Base-by-base conservation (phyloP, 2,797 vertebrate species). In the Sparus aurata region DNA sequence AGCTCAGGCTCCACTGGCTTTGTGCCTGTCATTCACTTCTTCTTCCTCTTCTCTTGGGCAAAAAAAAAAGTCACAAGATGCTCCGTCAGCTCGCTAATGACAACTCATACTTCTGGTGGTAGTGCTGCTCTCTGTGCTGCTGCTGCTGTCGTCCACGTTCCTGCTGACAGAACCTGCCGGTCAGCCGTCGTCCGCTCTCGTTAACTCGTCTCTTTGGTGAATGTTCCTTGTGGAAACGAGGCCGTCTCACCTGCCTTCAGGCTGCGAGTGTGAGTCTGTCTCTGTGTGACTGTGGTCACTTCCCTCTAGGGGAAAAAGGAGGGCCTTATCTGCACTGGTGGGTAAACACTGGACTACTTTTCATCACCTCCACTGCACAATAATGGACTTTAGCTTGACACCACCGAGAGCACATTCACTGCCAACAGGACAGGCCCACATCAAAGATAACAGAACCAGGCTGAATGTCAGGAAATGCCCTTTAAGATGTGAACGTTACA, bases 311-410 rank as follows among this genome's bases (percentile, higher is more conserved):
- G 91, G 79, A 91, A 92, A 90, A 80, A 72, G 90, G 88, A 89
- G 86, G 85, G 85, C 91, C 93, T 93, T 95, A 95, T 94, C 94
- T 83, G 5, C 68, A 72, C 78, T 66, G 83, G 81, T 80, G 87
- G 89, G 88, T 88, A 94, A 95, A 94, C 93, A 95, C 59, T 10
- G 63, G 25, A 18, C 67, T 77, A 82, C 89, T 84, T 94, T 91
- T 93, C 89, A 91, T 87, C 92, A 85, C 86, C 88, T 85, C 66
- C 52, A 25, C 69, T 25, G 79, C 73, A 85, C 76, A 81, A 79
- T 78, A 52, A 79, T 72, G 52, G 43, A 71, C 75, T 79, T 62
- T 23, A 80, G 80, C 45, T 71, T 1, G 9, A 79, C 66, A 54
- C 69, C 16, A 4, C 69, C 25, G 8, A 46, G 45, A n/a, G 34